A percentile compares a stretch with the other conserved stretches of the same genome.
These are phyloP conservation scores for Orius insidiosus DNA, from an alignment of 1,140 invertebrate species.

Conservation along the genomic window DNA sequence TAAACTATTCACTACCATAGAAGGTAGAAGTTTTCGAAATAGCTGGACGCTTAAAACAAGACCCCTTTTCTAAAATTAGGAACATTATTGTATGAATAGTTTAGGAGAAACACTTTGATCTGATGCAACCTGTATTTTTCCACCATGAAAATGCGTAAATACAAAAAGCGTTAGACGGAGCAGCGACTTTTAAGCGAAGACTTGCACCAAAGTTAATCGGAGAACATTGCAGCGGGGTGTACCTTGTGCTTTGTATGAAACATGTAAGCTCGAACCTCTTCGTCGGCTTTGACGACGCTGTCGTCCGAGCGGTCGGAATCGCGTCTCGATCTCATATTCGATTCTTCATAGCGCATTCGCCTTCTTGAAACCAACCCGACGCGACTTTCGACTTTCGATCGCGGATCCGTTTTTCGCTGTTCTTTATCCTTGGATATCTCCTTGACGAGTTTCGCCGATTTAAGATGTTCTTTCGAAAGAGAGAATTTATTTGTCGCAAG, in stretches of 20 bases:
- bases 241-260: constrained; percentile 25
- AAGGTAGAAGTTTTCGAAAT: no score
- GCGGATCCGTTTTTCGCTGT: not conserved
- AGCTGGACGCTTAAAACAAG: no score
- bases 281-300: constrained; percentile 10
- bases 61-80: no score
- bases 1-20: no score
- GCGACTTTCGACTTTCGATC: not conserved
- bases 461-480: constrained; percentile 12
- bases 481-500: constrained; percentile 8
- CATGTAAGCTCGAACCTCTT: constrained; percentile 15
- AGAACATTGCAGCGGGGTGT: not conserved
- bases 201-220: no score
- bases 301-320: constrained; percentile 11
- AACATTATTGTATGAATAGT: no score
- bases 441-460: constrained; percentile 11
- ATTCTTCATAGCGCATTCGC: constrained; percentile 3
- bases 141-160: no score
- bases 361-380: not conserved
- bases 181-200: no score
- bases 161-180: no score
- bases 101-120: no score
- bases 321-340: not conserved
- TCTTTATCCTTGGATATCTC: constrained; percentile 6
- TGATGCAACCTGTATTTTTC: no score